A percentile compares a stretch with the other conserved stretches of the same genome.
Evolutionary conservation across 2,888 invertebrate species (phyloP).

Genomic region (Ophraella communa): DNA sequence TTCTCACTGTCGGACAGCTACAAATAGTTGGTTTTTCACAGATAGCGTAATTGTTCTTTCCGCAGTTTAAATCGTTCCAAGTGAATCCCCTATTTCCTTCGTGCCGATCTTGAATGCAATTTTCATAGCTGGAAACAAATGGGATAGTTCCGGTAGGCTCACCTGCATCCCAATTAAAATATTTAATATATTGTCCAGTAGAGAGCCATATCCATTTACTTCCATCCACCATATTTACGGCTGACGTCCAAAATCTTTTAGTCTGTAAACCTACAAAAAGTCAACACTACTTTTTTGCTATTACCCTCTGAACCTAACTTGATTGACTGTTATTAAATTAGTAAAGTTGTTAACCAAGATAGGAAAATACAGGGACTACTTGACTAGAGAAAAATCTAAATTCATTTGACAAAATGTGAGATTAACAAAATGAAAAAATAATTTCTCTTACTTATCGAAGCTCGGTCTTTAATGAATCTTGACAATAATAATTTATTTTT

Average conservation of each 20-base stretch:
- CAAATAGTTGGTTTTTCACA: conserved; percentile 21
- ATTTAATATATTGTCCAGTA: conserved; percentile 21
- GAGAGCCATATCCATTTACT: conserved; percentile 26
- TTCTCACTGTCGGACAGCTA: not conserved
- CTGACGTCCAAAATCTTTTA: conserved; percentile 25
- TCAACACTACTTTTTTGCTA: not conserved
- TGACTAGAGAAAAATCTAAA: too few species aligned
- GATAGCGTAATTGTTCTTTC: conserved; percentile 11
- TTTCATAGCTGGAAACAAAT: conserved; percentile 15
- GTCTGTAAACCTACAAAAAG: conserved; percentile 1
- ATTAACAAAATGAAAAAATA: too few species aligned
- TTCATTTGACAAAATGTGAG: too few species aligned
- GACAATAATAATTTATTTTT: too few species aligned
- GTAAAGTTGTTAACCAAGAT: too few species aligned
- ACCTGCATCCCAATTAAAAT: conserved; percentile 25
- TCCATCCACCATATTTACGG: conserved; percentile 19
- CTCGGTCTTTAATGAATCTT: too few species aligned
- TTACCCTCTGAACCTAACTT: not conserved
- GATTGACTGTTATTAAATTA: too few species aligned
- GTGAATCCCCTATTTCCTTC: conserved; percentile 26
- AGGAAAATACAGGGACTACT: too few species aligned
- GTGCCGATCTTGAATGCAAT: conserved; percentile 27
- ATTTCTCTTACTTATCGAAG: too few species aligned
- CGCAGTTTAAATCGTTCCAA: conserved; percentile 29
- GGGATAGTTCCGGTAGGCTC: conserved; percentile 28